Evolutionary conservation across 2,888 invertebrate species (phyloP).

Genomic region (Bugula neritina): DNA sequence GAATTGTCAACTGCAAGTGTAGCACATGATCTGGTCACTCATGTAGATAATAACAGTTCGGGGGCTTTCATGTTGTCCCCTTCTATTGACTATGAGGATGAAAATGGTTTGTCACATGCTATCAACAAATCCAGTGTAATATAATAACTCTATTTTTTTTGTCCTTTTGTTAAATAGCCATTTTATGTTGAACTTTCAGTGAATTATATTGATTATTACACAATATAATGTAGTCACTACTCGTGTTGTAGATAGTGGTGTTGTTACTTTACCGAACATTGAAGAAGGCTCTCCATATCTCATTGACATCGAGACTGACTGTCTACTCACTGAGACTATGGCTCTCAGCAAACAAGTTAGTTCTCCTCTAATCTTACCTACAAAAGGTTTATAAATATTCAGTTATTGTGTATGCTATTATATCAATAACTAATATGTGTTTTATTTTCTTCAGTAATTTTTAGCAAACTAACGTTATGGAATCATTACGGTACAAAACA

Average conservation of each 20-base stretch:
- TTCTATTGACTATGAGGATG: constrained; percentile 17
- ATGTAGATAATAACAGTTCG: neutral
- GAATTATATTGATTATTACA: too few relatives aligned
- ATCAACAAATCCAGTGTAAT: neutral
- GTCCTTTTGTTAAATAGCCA: too few relatives aligned
- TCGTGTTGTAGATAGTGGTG: neutral
- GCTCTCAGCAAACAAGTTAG: neutral
- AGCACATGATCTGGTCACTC: neutral
- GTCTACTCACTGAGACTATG: constrained; percentile 3
- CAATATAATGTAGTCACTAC: too few relatives aligned
- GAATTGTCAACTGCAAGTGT: neutral
- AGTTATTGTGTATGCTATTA: too few relatives aligned
- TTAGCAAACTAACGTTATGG: too few relatives aligned
- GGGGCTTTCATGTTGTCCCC: constrained; percentile 3
- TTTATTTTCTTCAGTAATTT: too few relatives aligned
- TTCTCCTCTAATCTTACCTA: neutral
- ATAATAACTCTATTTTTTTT: too few relatives aligned
- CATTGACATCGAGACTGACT: neutral
- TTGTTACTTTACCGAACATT: neutral
- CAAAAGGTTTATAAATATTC: too few relatives aligned
- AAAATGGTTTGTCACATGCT: neutral
- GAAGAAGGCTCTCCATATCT: constrained; percentile 4
- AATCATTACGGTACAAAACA: too few relatives aligned
- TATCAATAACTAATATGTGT: too few relatives aligned
- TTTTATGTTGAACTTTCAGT: too few relatives aligned